Evolutionary conservation across 2,797 vertebrate species (phyloP), one percentile per base, ranked within the genome.

Genomic region (Remorina albescens): DNA sequence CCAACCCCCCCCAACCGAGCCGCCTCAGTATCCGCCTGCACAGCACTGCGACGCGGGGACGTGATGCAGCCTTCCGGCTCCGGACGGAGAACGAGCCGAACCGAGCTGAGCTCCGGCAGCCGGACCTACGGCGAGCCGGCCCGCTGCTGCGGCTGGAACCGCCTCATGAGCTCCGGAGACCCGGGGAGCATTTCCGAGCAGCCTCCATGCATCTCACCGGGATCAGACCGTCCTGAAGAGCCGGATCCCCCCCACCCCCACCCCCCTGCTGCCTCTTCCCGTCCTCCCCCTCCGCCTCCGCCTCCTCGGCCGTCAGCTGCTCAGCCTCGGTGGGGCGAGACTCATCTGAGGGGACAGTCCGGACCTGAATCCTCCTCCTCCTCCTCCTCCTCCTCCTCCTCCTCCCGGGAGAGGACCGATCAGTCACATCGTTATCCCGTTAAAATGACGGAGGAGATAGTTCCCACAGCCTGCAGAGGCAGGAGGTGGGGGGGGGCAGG

Each of bases 371-470:
- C 47, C 21, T 6, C 41, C 3, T 21, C 18, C 50, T 2, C 36
- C 46, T 21, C n/a, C n/a, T n/a, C n/a, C n/a, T n/a, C n/a, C n/a
- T 23, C 47, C 21, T 6, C 41, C 3, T 21, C 18, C 50, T 2
- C 36, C 46, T 21, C 69, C 23, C 3, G 30, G 50, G 73, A 71
- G 55, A 77, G 13, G 61, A 71, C 25, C 70, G 67, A 83, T 84
- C 73, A 81, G 78, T 86, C 81, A 81, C 76, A 66, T 81, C 61
- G 86, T 76, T 51, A 76, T 50, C 75, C 76, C 85, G 83, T 90
- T 78, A 84, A 83, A 83, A 80, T 80, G 86, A 89, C 80, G 78
- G 81, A 86, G 76, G 84, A 66, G 78, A 64, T 57, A 69, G 73
- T 51, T 76, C 78, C 80, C 72, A 76, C 68, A 62, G 67, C 21